Conservation (phyloP, 1,140 invertebrate genomes). For the Sarcophaga bullata region DNA sequence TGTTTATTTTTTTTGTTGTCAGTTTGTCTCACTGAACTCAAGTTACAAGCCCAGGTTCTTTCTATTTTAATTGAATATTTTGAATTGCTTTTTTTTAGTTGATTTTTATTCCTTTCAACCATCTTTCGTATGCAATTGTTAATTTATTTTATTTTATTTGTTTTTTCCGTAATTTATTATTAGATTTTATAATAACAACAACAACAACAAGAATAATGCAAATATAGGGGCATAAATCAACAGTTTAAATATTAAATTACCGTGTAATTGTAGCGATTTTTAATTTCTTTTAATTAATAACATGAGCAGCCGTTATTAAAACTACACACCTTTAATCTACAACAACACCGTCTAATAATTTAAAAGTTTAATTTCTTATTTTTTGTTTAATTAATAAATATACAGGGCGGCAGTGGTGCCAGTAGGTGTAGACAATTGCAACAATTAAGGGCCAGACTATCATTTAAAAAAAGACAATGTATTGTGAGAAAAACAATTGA, state of each 20-base stretch:
- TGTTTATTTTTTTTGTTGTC: not conserved
- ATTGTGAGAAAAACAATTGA: too few relatives aligned
- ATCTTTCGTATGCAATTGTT: too few relatives aligned
- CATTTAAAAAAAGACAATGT: too few relatives aligned
- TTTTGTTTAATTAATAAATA: too few relatives aligned
- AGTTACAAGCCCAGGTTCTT: too few relatives aligned
- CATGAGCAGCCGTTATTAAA: not conserved
- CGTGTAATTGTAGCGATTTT: slow-evolving; percentile 9
- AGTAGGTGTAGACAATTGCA: too few relatives aligned
- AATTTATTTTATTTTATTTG: not conserved
- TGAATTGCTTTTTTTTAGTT: not conserved
- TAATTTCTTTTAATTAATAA: not conserved
- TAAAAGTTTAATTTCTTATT: too few relatives aligned
- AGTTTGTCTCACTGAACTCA: not conserved
- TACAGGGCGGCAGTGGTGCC: too few relatives aligned
- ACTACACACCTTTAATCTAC: not conserved
- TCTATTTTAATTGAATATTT: too few relatives aligned
- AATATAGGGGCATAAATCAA: not conserved
- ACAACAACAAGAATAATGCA: too few relatives aligned
- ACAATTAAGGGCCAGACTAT: too few relatives aligned
- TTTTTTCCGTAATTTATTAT: not conserved
- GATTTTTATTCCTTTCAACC: not conserved
- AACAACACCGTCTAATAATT: too few relatives aligned
- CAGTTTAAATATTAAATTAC: slow-evolving; percentile 1
- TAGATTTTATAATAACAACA: not conserved